These are phyloP conservation scores for Eueremaeus valkanovi DNA, from an alignment of 2,888 invertebrate genomes.

Conservation along the genomic window DNA sequence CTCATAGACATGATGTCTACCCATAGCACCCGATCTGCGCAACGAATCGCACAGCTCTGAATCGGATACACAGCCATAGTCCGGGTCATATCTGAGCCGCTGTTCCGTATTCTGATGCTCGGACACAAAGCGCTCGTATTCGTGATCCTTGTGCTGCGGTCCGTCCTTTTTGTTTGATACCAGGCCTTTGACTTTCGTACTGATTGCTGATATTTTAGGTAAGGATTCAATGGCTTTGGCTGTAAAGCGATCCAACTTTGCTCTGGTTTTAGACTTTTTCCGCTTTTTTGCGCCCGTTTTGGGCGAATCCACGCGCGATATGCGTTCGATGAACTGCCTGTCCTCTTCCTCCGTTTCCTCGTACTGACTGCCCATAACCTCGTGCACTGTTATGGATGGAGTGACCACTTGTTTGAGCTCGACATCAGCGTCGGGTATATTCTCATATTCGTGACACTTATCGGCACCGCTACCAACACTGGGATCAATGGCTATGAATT, in stretches of 20 bases:
- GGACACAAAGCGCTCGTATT: conserved; percentile 9
- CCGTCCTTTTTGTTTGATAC: not conserved
- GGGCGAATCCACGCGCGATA: not conserved
- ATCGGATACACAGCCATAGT: conserved; percentile 9
- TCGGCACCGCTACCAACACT: not conserved
- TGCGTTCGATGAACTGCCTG: not conserved
- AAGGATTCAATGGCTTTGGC: conserved; percentile 20
- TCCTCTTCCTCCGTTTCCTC: not conserved
- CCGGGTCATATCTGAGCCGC: not conserved
- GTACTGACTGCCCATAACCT: not conserved
- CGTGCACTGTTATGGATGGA: not conserved
- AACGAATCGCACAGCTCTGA: conserved; percentile 35
- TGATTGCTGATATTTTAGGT: not conserved
- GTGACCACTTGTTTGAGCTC: not conserved
- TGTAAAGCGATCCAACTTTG: conserved; percentile 16
- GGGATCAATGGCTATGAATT: no score
- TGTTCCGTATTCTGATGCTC: not conserved
- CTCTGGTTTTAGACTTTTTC: conserved; percentile 16
- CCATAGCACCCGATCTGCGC: not conserved
- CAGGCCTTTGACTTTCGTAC: not conserved
- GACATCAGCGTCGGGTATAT: not conserved
- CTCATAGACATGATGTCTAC: conserved; percentile 26
- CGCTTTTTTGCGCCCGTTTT: not conserved
- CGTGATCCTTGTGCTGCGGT: not conserved
- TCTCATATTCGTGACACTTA: not conserved